These are phyloP conservation scores for Synergus gifuensis DNA, from an alignment of 2,888 invertebrate genomes.

Conservation along the genomic window DNA sequence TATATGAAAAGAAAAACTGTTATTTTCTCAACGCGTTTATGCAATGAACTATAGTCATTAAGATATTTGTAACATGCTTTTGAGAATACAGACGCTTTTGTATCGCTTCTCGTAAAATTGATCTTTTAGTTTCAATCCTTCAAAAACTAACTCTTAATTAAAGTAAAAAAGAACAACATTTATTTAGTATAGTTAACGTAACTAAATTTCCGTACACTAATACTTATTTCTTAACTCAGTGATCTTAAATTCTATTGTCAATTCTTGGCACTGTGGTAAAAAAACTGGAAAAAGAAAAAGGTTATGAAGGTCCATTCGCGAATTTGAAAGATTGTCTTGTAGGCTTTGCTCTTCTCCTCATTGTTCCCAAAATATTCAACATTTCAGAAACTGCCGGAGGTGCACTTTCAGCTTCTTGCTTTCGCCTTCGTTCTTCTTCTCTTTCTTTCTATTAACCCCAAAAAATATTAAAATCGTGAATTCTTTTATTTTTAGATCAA, in stretches of 20 bases:
- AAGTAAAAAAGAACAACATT: constrained; percentile 15
- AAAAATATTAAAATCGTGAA: not conserved
- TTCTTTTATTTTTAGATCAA: not conserved
- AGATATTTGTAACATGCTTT: constrained; percentile 19
- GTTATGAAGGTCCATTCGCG: constrained; percentile 64
- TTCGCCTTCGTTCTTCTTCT: constrained; percentile 80
- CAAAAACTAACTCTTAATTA: not conserved
- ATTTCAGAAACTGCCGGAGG: constrained; percentile 82
- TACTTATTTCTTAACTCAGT: not conserved
- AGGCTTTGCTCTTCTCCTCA: constrained; percentile 80
- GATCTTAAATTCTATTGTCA: constrained; percentile 6
- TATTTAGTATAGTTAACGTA: constrained; percentile 26
- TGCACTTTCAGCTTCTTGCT: constrained; percentile 81
- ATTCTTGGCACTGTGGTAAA: constrained; percentile 30
- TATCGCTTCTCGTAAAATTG: constrained; percentile 27
- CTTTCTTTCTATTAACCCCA: constrained; percentile 76
- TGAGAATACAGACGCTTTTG: constrained; percentile 21
- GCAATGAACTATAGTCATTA: not conserved
- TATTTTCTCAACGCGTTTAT: constrained; percentile 31
- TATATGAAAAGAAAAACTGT: constrained; percentile 18
- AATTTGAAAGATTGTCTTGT: constrained; percentile 72
- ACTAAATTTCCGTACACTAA: constrained; percentile 5
- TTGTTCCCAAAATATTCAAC: constrained; percentile 84
- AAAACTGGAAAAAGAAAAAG: not conserved
- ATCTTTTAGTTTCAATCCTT: constrained; percentile 24